Conservation (phyloP, 1,140 invertebrate species). For the Lasaia peninsularis region DNA sequence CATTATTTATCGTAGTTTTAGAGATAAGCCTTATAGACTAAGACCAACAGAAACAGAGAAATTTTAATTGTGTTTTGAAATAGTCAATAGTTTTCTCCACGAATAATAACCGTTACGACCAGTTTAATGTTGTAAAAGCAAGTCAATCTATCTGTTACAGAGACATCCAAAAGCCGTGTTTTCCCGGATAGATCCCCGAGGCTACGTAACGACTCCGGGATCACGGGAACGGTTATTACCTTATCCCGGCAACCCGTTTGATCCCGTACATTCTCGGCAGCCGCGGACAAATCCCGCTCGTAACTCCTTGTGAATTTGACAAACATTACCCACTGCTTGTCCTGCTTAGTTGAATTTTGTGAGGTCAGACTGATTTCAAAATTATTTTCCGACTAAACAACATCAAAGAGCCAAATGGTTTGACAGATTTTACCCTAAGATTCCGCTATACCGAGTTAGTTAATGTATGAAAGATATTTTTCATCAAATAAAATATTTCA, state of each 20-base stretch:
- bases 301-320: constrained; percentile 13
- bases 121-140: neutral
- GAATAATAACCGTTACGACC: neutral
- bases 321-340: constrained; percentile 1
- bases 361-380: neutral
- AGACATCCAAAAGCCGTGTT: neutral
- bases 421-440: too few relatives aligned
- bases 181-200: neutral
- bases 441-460: too few relatives aligned
- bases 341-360: neutral
- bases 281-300: constrained; percentile 11
- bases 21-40: too few relatives aligned
- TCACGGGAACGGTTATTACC: constrained; percentile 18
- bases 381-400: neutral
- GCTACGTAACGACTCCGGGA: constrained; percentile 14
- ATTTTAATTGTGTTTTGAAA: too few relatives aligned
- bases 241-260: constrained; percentile 3
- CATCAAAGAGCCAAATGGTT: too few relatives aligned
- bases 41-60: too few relatives aligned
- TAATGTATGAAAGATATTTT: too few relatives aligned
- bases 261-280: constrained; percentile 5
- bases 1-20: too few relatives aligned
- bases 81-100: too few relatives aligned
- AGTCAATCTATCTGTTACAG: neutral
- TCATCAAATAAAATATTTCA: too few relatives aligned